A percentile compares a stretch with the other conserved stretches of the same genome.
phyloP scores from a whole-genome alignment of 2,797 vertebrate species.

The Eremophila alpestris region DNA sequence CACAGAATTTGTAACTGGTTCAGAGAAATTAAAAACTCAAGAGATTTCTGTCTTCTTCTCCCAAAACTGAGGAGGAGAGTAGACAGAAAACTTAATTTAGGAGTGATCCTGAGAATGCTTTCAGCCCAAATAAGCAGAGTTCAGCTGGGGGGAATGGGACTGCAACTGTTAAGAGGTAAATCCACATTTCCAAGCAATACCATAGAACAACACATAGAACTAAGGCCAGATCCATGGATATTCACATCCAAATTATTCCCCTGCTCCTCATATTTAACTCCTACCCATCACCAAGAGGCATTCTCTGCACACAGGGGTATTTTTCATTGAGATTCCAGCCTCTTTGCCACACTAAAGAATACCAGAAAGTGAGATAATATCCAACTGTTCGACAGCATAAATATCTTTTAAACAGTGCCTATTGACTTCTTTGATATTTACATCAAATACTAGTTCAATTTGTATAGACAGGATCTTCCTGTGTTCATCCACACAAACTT shows the following conservation, averaged over 20 bases:
- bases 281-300: background rate
- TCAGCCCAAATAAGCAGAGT: background rate
- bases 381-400: background rate
- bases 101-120: background rate
- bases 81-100: background rate
- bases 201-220: accelerated
- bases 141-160: background rate
- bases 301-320: background rate
- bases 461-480: background rate
- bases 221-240: background rate
- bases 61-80: background rate
- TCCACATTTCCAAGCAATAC: background rate
- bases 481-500: background rate
- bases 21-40: background rate
- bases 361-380: background rate
- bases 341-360: background rate
- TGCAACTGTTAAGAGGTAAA: background rate
- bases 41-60: background rate
- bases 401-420: background rate
- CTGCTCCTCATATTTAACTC: background rate
- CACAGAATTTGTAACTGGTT: background rate
- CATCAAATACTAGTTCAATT: background rate
- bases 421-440: background rate
- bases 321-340: background rate
- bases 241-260: background rate